Percentiles rank a stretch among this genome's conserved stretches.
phyloP scores from a whole-genome alignment of 2,113 vertebrate genomes.

The Ursus arctos region DNA sequence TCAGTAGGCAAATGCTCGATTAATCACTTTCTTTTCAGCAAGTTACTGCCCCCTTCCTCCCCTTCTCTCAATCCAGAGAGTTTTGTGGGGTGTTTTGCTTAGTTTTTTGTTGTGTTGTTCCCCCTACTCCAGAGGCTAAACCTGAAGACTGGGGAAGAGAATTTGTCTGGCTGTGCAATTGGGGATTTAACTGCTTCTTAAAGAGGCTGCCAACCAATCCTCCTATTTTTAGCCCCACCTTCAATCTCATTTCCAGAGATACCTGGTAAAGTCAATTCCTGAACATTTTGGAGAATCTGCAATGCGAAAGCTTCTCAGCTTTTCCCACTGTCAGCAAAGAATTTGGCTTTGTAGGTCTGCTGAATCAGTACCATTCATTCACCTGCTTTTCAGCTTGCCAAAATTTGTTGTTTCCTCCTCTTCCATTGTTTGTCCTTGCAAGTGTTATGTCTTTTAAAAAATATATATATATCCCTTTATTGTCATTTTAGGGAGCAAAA shows the following conservation, averaged over 20 bases:
- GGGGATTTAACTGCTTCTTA: constrained; percentile 26
- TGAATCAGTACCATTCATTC: constrained; percentile 61
- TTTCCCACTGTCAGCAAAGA: constrained; percentile 66
- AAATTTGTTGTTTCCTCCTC: constrained; percentile 36
- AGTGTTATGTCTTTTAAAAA: constrained; percentile 34
- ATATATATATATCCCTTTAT: not conserved
- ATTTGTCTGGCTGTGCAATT: not conserved
- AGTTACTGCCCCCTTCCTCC: not conserved
- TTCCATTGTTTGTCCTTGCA: constrained; percentile 33
- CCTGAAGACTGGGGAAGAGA: not conserved
- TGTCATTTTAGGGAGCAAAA: constrained; percentile 60
- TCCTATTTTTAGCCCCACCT: constrained; percentile 56
- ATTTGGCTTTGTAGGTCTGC: constrained; percentile 57
- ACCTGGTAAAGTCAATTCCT: constrained; percentile 29
- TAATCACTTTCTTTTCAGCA: not conserved
- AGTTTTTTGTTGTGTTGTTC: not conserved
- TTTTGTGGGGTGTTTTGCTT: not conserved
- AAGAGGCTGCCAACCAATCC: not conserved
- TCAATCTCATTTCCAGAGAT: constrained; percentile 59
- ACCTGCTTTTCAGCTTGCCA: constrained; percentile 50
- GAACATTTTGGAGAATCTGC: constrained; percentile 26
- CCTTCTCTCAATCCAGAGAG: not conserved
- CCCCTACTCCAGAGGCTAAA: not conserved
- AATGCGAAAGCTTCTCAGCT: constrained; percentile 23
- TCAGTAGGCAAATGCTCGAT: not conserved